phyloP scores from a whole-genome alignment of 2,797 vertebrate genomes.

The Psittacula echo region DNA sequence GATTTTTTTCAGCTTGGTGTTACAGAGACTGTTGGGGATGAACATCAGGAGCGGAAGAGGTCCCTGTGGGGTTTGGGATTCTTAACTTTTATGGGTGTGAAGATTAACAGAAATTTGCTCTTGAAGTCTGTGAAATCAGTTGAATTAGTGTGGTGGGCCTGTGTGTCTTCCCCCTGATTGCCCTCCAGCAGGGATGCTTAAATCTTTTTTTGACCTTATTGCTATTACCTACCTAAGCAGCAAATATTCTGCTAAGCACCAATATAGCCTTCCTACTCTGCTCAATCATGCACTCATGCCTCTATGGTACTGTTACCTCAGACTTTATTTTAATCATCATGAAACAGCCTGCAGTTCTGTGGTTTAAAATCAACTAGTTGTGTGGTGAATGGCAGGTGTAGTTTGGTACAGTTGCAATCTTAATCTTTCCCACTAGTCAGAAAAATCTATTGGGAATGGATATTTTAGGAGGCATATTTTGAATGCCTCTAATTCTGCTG shows the following conservation, averaged over 20 bases:
- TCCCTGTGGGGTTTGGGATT: not conserved
- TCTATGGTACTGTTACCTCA: not conserved
- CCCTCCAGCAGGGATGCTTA: not conserved
- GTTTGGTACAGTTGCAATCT: constrained; percentile 11
- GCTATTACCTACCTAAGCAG: not conserved
- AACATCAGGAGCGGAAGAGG: not conserved
- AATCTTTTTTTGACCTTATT: not conserved
- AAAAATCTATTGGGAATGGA: not conserved
- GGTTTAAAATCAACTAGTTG: constrained; percentile 6
- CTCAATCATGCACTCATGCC: not conserved
- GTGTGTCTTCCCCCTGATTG: not conserved
- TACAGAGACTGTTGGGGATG: not conserved
- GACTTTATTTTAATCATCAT: not conserved
- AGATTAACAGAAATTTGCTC: not conserved
- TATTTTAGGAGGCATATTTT: constrained; percentile 26
- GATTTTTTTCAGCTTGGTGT: not conserved
- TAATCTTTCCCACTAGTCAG: constrained; percentile 10
- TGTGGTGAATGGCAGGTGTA: not conserved
- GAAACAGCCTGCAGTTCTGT: not conserved
- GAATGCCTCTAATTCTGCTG: constrained; percentile 17
- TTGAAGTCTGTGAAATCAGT: not conserved
- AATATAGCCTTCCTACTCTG: not conserved
- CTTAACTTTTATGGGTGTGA: not conserved
- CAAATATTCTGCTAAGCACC: not conserved
- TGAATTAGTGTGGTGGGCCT: not conserved